Conservation (phyloP, 2,113 vertebrate genomes). For the Neomonachus schauinslandi region DNA sequence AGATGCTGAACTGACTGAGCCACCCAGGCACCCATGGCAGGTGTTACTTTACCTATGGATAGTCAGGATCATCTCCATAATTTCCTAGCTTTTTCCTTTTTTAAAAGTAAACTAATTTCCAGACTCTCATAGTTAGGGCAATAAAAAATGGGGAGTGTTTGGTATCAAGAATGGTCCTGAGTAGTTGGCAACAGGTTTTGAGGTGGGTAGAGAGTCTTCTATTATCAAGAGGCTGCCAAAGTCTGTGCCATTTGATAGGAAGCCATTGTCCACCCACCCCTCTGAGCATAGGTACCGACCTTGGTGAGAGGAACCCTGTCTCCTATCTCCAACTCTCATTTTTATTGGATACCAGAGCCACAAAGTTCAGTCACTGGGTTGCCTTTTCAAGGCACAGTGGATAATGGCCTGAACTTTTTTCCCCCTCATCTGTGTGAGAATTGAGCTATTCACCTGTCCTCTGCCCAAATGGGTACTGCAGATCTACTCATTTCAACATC, state of each 20-base stretch:
- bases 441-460: slow-evolving; percentile 46
- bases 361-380: background rate
- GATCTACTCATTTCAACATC: slow-evolving; percentile 44
- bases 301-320: background rate
- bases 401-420: slow-evolving; percentile 34
- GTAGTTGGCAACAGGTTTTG: background rate
- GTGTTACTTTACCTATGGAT: background rate
- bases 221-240: background rate
- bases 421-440: slow-evolving; percentile 29
- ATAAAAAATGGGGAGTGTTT: background rate
- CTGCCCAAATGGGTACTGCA: slow-evolving; percentile 10
- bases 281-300: background rate
- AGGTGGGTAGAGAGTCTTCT: background rate
- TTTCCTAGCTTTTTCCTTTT: background rate
- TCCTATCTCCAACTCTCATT: background rate
- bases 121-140: background rate
- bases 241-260: background rate
- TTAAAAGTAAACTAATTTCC: background rate
- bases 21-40: background rate
- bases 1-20: background rate
- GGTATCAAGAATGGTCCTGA: background rate
- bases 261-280: background rate
- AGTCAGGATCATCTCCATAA: background rate
- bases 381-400: slow-evolving; percentile 51
- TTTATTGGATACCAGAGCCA: slow-evolving; percentile 37